phyloP scores from a whole-genome alignment of 2,113 vertebrate genomes.

The Gavia stellata region DNA sequence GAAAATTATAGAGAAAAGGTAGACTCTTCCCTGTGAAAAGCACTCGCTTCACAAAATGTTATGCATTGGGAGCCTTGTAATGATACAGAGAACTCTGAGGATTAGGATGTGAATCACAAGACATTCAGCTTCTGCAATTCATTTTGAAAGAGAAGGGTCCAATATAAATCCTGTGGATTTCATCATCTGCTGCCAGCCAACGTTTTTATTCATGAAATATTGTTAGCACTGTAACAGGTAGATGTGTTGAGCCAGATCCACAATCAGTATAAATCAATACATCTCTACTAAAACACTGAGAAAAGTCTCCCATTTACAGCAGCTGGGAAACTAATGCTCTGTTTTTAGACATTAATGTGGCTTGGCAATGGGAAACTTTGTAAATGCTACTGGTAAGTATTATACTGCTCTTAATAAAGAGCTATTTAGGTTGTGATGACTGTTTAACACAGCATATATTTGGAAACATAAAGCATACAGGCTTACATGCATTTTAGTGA shows the following conservation, averaged over 20 bases:
- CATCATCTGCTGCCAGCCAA: conserved; percentile 44
- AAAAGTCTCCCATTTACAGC: background rate
- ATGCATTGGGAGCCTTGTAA: background rate
- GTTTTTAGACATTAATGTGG: background rate
- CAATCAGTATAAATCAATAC: conserved; percentile 21
- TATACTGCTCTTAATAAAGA: background rate
- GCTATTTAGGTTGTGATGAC: background rate
- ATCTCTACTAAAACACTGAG: background rate
- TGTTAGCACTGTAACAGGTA: conserved; percentile 20
- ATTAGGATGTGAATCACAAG: conserved; percentile 52
- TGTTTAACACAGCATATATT: background rate
- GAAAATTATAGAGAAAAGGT: background rate
- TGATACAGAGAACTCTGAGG: conserved; percentile 28
- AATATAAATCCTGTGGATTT: conserved; percentile 64
- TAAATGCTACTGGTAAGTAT: conserved; percentile 2
- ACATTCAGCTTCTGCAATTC: conserved; percentile 36
- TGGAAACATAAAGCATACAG: background rate
- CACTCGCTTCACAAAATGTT: conserved; percentile 18
- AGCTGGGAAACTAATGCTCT: background rate
- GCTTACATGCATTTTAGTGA: background rate
- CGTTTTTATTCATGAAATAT: conserved; percentile 63
- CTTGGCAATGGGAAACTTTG: background rate
- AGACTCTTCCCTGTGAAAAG: background rate
- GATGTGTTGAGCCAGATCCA: conserved; percentile 18
- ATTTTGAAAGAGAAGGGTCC: conserved; percentile 36